Evolutionary conservation across 2,797 vertebrate species (phyloP).

Genomic region (Halcyon smyrnensis): DNA sequence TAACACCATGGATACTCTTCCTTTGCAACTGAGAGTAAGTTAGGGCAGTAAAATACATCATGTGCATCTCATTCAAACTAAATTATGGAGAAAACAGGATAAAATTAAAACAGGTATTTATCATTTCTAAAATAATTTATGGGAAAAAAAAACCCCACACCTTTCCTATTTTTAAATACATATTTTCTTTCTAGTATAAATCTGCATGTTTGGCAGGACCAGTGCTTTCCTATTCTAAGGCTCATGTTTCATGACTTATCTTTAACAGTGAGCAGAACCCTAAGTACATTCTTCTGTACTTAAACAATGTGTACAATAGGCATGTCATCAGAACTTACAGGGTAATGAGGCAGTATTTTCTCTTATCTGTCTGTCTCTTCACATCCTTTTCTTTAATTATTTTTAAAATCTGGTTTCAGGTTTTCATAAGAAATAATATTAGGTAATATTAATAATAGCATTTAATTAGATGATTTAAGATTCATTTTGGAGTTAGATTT

Average conservation of each 20-base stretch:
- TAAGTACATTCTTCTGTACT: background rate
- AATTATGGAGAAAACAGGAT: background rate
- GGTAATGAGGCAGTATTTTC: constrained; percentile 6
- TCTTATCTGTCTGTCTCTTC: constrained; percentile 38
- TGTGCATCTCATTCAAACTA: background rate
- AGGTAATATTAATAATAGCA: constrained; percentile 16
- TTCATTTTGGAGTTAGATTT: constrained; percentile 17
- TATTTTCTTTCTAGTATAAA: background rate
- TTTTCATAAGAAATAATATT: constrained; percentile 24
- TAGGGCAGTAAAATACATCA: background rate
- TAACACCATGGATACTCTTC: background rate
- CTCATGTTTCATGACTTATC: background rate
- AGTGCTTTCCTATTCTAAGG: background rate
- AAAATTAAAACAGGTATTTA: background rate
- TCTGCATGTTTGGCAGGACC: background rate
- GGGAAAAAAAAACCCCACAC: background rate
- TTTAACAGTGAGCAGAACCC: background rate
- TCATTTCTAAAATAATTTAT: background rate
- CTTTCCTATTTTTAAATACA: background rate
- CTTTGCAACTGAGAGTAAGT: background rate
- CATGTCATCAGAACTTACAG: constrained; percentile 32
- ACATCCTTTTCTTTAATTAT: background rate
- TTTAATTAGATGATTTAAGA: constrained; percentile 32
- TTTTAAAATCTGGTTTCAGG: constrained; percentile 14
- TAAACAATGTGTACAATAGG: background rate